Base-by-base conservation (phyloP, 92 coral and sea anemone species). In the Blastomussa wellsi region DNA sequence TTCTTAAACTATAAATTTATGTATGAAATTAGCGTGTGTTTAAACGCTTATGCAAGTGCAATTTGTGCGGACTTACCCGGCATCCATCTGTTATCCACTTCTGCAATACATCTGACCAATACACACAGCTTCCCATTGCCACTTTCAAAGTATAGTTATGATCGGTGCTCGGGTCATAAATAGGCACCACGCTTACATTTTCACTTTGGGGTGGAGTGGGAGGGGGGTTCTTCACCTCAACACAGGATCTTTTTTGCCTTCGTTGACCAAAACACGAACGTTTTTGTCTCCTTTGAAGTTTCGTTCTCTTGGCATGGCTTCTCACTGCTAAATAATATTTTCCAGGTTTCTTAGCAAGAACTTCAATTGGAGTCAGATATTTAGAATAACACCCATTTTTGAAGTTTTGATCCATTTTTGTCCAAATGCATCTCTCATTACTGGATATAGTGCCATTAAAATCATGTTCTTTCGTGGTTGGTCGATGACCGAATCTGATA, bases 61-160 rank as follows among this genome's bases (percentile, higher is more conserved):
- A 2, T 62, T 62, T 62, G 36, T 22, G 12, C 13, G 3, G 31
- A 14, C 88, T 66, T 79, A 86, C 89, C 75, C 52, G 39, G 32
- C 89, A 86, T 22, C 89, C 89, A 20, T 86, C 81, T 20, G 89
- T 86, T 26, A 79, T 87, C 90, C 90, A 87, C 36, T 22, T 87
- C 41, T 87, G 65, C 5, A 38, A 71, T 19, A 32, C 17, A 15
- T 31, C 59, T 2, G 85, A 75, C 90, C 90, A 87, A 65, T 87
- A 81, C 31, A 87, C 86, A 14, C 90, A 80, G 67, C 90, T 87
- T 5, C 75, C 90, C 48, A 42, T 73, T 20, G 42, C 20, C 42
- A 81, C 79, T 2, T 42, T 17, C 68, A 87, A 22, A 11, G 86
- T 87, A 72, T 87, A 87, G 82, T 81, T 87, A 6, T 59, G 66